Evolutionary conservation across 2,797 vertebrate genomes (phyloP), one percentile per base, ranked within the genome.

Genomic region (Dendrocincla tyrannina): DNA sequence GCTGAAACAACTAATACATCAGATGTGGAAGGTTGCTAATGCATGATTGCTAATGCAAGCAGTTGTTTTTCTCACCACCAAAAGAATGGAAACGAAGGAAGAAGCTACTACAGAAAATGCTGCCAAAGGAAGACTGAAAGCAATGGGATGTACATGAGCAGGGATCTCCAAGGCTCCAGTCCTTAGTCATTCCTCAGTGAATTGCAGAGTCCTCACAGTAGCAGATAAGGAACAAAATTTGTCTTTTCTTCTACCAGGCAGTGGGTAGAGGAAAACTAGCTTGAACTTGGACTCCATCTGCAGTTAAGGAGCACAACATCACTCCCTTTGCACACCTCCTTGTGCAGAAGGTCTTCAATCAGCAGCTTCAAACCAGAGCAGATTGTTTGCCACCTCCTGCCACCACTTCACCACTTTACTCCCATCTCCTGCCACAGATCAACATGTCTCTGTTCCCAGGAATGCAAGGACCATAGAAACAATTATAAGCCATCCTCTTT

Each of bases 41-140:
- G 22, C 37, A 69, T 68, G 37, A 64, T 2, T 28, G 25, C 17
- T 49, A 66, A 33, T 50, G 60, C 17, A 72, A 73, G 59, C 35
- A 55, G 39, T 17, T 42, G 16, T 0, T 11, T 30, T 58, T 81
- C 91, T 69, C 28, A 55, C 8, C 27, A 81, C 19, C 13, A 46
- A 58, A 58, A 73, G 41, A 59, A 53, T 7, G 9, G 13, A 88
- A 75, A 89, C 44, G 77, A 89, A 81, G 53, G 52, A 44, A 81
- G 82, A 86, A 81, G 10, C n/a, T 44, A 18, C 14, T n/a, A 9
- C 24, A 27, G 37, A 89, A 91, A 88, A 76, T 8, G 14, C 30
- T 83, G 66, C 69, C 56, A 41, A 75, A 56, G 44, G 23, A 70
- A 91, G 58, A 77, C n/a, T 33, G 46, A 93, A 93, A 79, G 52